phyloP scores from a whole-genome alignment of 2,888 invertebrate species.

The Coelinius sp. region DNA sequence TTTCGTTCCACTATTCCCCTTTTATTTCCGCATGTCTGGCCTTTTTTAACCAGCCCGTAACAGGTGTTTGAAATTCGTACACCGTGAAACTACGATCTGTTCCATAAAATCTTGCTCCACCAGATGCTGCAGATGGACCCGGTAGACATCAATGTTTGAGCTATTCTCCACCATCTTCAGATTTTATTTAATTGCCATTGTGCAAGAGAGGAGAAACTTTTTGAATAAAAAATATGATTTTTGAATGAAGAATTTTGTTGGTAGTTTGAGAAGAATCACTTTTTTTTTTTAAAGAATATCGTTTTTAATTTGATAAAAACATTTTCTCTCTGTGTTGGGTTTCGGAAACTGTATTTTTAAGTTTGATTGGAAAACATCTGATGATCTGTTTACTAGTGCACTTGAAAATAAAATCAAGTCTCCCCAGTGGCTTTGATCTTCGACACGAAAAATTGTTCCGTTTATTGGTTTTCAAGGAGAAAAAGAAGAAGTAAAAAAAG shows the following conservation, averaged over 20 bases:
- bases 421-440: constrained; percentile 17
- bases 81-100: not conserved
- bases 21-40: not conserved
- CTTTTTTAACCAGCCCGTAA: not conserved
- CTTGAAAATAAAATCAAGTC: not conserved
- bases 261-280: too few species aligned
- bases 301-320: too few species aligned
- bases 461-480: constrained; percentile 20
- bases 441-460: constrained; percentile 21
- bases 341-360: not conserved
- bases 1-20: not conserved
- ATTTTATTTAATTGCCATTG: too few species aligned
- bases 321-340: not conserved
- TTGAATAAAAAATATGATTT: too few species aligned
- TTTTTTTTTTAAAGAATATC: too few species aligned
- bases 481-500: constrained; percentile 17
- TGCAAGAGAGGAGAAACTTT: too few species aligned
- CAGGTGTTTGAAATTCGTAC: not conserved
- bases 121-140: too few species aligned
- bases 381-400: not conserved
- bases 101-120: not conserved
- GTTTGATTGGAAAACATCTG: not conserved
- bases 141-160: not conserved
- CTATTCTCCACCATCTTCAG: not conserved
- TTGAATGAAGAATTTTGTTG: too few species aligned